Base-by-base conservation (phyloP, 2,113 vertebrate species). In the Colistium nudipinnis region DNA sequence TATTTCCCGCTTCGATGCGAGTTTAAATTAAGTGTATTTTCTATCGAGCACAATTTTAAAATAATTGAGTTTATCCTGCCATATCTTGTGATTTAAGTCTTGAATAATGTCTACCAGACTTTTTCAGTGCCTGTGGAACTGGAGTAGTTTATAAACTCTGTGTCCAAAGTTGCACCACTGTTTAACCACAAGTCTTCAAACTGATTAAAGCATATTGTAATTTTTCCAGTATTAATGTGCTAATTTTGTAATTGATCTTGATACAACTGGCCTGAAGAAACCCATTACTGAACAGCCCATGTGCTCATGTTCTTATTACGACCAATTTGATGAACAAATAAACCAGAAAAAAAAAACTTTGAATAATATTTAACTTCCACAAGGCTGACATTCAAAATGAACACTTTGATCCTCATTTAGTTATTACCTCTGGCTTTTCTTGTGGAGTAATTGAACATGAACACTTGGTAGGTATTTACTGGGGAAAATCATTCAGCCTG, bases 191-290 rank as follows among this genome's bases (percentile, higher is more conserved):
- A 65, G 75, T 70, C 82, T 85, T 73, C 14, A 53, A 56, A 82
- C 48, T 61, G 81, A 87, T 87, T 76, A 86, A 45, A 76, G 60
- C 43, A 74, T 73, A 71, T 70, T 64, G 47, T 78, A 62, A 72
- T 82, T 80, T 81, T 11, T 47, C 79, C 39, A 73, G 35, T 28
- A 65, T 24, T 56, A 85, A 80, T 71, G 62, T 82, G 47, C 78
- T 77, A 31, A 73, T 82, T 78, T 77, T 72, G 55, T 82, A 73
- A 83, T 76, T 82, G 68, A 86, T 88, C 84, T 80, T 76, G 70
- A 78, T 88, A 69, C 39, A 7, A 65, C 67, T 76, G 48, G 80
- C 80, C 73, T 68, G 61, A 52, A 86, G 80, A 80, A 83, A 83
- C 70, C 60, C 66, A 86, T 72, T 78, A 86, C 38, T 30, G 36